phyloP scores from a whole-genome alignment of 2,113 vertebrate genomes.

The Eulemur macaco region DNA sequence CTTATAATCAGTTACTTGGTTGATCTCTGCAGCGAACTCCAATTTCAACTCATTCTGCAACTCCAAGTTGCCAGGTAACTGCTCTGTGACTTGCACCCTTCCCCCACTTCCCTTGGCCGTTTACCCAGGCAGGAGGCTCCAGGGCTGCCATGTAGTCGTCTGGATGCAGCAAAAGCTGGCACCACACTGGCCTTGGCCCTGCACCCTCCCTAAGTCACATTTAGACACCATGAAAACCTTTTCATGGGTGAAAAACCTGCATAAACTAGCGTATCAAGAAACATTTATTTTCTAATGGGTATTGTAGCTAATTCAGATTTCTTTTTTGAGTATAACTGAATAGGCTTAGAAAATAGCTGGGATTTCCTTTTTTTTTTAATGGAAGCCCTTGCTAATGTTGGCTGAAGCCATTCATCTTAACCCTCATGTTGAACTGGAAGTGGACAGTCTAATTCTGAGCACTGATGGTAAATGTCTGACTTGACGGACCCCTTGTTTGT shows the following conservation, averaged over 20 bases:
- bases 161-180: neutral
- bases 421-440: neutral
- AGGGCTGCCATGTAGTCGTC: neutral
- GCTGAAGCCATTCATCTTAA: neutral
- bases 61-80: neutral
- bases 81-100: neutral
- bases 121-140: neutral
- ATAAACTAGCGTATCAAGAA: neutral
- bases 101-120: neutral
- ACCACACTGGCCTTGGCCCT: neutral
- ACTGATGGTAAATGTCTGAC: rapidly evolving
- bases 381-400: neutral
- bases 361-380: neutral
- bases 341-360: neutral
- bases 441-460: neutral
- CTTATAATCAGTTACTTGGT: neutral
- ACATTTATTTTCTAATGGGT: neutral
- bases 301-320: neutral
- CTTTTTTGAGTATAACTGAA: neutral
- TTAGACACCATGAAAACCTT: neutral
- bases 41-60: neutral
- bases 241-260: neutral
- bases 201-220: neutral
- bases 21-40: neutral
- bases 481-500: neutral